Evolutionary conservation across 1,140 invertebrate species (phyloP), one percentile per base, ranked within the genome.

Genomic region (Cardiocondyla obscurior): DNA sequence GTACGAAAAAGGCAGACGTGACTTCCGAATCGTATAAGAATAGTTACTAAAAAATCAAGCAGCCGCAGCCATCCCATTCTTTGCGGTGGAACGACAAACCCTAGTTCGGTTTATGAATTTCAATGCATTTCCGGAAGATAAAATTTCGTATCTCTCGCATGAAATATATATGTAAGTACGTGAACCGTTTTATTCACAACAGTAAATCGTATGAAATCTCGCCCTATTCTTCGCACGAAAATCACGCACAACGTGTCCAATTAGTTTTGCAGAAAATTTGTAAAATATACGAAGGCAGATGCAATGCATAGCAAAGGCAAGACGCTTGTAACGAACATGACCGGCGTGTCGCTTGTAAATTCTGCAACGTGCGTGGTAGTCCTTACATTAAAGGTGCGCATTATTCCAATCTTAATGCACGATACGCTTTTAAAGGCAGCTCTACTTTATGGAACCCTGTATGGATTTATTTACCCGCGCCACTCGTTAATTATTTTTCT

Each of bases 401-500:
- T 4, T 69, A 53, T 79, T 79, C 69, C 33, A 30, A 19, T 4
- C n/a, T 69, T 79, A 79, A 69, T 25, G 25, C 33, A 12, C 39
- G 22, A 67, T 79, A 30, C 14, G n/a, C 55, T 30, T 55, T 1
- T 22, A 25, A 22, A 36, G 36, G 67, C 69, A 42, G 25, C 22
- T 67, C n/a, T 42, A 42, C 0, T 76, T 64, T 16, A 69, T 28
- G 7, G 33, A 12, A 16, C 6, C 4, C 22, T 77, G n/a, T 53
- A 33, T 53, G 22, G 46, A 42, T 79, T 79, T 67, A 55, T 7
- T 39, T 53, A 4, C 12, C 12, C 10, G 3, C 16, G n/a, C 8
- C n/a, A 12, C 60, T 36, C 74, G 30, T 76, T 76, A 76, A 76
- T 76, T 76, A 76, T 76, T 76, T 77, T 77, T 77, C 60, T 39